A percentile compares a stretch with the other conserved stretches of the same genome.
These are phyloP conservation scores for Scopus umbretta DNA, from an alignment of 2,113 vertebrate species.

Conservation along the genomic window DNA sequence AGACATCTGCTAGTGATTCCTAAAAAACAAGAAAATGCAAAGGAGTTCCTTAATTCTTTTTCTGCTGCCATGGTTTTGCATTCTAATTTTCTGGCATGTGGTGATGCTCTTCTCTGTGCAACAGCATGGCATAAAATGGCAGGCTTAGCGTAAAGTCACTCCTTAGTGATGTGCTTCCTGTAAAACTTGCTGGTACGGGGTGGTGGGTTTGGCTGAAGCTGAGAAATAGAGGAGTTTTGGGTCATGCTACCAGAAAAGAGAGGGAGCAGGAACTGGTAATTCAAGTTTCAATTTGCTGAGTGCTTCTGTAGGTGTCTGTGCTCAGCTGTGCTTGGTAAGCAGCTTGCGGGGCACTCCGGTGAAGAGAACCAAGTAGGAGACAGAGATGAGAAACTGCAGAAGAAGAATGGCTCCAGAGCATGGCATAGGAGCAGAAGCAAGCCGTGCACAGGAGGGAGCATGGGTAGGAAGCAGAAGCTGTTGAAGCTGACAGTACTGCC, in stretches of 20 bases:
- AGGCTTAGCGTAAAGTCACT: not conserved
- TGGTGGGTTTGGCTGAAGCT: not conserved
- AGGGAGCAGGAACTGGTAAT: not conserved
- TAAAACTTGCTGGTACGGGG: not conserved
- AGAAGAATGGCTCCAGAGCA: not conserved
- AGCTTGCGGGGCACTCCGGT: accelerated
- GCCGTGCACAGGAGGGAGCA: accelerated
- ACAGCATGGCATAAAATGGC: not conserved
- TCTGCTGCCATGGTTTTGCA: not conserved
- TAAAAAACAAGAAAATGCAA: not conserved
- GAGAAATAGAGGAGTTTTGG: not conserved
- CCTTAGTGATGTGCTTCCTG: not conserved
- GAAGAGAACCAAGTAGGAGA: not conserved
- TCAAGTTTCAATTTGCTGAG: not conserved
- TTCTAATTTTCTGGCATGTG: not conserved
- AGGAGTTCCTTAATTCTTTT: not conserved
- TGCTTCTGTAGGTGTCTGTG: not conserved
- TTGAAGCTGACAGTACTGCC: not conserved
- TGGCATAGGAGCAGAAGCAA: not conserved
- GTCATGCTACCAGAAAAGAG: not conserved
- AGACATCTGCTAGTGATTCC: not conserved
- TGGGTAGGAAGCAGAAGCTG: not conserved
- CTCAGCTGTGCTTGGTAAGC: not conserved
- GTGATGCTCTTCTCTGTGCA: not conserved
- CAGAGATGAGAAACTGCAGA: not conserved